Evolutionary conservation across 2,888 invertebrate genomes (phyloP), one percentile per base, ranked within the genome.

Genomic region (Dynastes grantii): DNA sequence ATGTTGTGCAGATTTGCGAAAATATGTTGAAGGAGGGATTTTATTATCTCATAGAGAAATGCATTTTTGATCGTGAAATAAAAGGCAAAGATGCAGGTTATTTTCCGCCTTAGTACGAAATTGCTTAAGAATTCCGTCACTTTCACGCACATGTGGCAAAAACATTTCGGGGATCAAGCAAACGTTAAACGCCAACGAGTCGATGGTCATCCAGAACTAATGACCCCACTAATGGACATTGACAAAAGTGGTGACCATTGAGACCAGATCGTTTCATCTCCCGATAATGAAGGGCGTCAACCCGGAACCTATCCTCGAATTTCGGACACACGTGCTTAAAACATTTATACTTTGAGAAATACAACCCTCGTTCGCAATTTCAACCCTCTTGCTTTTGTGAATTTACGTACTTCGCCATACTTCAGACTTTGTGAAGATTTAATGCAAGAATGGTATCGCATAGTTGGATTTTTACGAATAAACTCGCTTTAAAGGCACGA

Each of bases 121-220:
- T 58, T 73, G 22, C 61, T 58, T n/a, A 53, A 73, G 40, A 61
- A 73, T 22, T 73, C 73, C 58, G 45, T 73, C 73, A 73, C 53
- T 73, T 73, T 58, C 73, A 73, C 77, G 71, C 78, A 78, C 73
- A 78, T 71, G 73, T 78, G 73, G 64, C 55, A 40, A 49, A 71
- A 55, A 53, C 27, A 73, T 78, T 64, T 65, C 40, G 22, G 73
- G 65, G 73, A 78, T 73, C 37, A 53, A 61, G 22, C 51, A 22
- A 32, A 40, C 68, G 77, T 75, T 77, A 79, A 77, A 68, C 71
- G 77, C 64, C 76, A 55, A 29, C 76, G 70, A 77, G 65, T 76
- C 67, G 61, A 76, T 68, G 79, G 79, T 79, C 79, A 77, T 77
- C 79, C 79, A 77, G 67, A 79, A 73, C 79, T 79, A 79, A 79